Percentiles rank a stretch among this genome's conserved stretches.
phyloP scores from a whole-genome alignment of 2,888 invertebrate genomes.

The Cremastinae sp. region DNA sequence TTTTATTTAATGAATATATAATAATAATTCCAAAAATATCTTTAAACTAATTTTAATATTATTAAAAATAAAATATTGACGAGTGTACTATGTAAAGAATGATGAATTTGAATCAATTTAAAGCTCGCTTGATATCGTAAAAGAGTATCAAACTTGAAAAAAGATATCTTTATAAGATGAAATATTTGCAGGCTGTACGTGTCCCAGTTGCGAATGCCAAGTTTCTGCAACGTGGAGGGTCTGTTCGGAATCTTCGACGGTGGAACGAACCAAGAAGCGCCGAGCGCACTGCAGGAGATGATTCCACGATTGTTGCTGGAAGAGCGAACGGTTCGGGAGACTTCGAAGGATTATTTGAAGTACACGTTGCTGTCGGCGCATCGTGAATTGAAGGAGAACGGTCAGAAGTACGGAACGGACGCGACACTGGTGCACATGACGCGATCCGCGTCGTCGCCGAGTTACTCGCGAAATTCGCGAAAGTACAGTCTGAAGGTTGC shows the following conservation, averaged over 20 bases:
- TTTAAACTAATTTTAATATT: too few relatives aligned
- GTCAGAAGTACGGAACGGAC: constrained; percentile 88
- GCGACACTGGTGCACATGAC: constrained; percentile 88
- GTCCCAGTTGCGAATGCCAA: constrained; percentile 88
- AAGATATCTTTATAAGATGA: too few relatives aligned
- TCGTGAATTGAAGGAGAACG: constrained; percentile 88
- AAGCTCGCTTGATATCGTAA: too few relatives aligned
- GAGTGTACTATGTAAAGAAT: too few relatives aligned
- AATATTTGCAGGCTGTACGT: constrained; percentile 84
- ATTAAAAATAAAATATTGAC: too few relatives aligned
- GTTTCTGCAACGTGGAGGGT: constrained; percentile 90
- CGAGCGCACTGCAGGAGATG: constrained; percentile 86
- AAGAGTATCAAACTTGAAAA: too few relatives aligned
- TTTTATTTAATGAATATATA: too few relatives aligned
- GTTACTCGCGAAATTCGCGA: constrained; percentile 84
- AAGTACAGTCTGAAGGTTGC: constrained; percentile 88
- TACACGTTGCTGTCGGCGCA: constrained; percentile 91
- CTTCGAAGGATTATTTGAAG: constrained; percentile 90
- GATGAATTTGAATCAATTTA: too few relatives aligned
- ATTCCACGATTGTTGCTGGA: constrained; percentile 91
- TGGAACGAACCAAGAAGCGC: constrained; percentile 86
- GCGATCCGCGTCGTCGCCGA: constrained; percentile 83
- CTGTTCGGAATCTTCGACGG: constrained; percentile 92
- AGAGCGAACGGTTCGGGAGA: constrained; percentile 91
- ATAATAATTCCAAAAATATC: too few relatives aligned